Conservation (phyloP, 2,797 vertebrate genomes). For the Balearica regulorum region DNA sequence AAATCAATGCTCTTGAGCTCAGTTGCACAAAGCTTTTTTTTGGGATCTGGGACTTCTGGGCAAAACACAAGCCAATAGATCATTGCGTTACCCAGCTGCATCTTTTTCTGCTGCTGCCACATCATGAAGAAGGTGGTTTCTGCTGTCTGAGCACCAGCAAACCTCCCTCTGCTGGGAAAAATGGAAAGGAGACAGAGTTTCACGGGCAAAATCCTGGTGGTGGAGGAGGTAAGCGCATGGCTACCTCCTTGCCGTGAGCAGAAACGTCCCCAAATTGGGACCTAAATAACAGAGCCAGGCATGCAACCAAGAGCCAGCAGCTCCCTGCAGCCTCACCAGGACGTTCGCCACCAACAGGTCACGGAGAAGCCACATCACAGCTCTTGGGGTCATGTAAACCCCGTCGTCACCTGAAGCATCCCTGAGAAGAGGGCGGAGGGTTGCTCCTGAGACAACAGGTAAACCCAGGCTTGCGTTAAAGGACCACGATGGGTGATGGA, state of each 20-base stretch:
- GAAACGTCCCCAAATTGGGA: rapidly evolving
- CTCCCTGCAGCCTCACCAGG: neutral
- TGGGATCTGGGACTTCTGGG: neutral
- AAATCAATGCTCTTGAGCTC: rapidly evolving
- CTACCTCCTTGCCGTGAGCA: neutral
- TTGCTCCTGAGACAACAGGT: neutral
- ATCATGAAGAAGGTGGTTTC: neutral
- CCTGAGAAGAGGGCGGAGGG: neutral
- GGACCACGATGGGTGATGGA: rapidly evolving
- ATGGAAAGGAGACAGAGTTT: neutral
- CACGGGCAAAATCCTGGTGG: neutral
- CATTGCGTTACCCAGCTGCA: rapidly evolving
- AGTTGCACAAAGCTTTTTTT: neutral
- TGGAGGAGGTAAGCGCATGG: neutral
- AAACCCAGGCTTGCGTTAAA: neutral
- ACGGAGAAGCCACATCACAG: rapidly evolving
- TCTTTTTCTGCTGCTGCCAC: neutral
- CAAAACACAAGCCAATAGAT: neutral
- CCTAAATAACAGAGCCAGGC: rapidly evolving
- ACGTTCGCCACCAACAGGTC: rapidly evolving
- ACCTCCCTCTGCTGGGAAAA: neutral
- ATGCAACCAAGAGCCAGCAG: neutral
- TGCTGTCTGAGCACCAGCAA: neutral
- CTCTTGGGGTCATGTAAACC: neutral
- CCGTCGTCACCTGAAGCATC: neutral